Evolutionary conservation across 2,113 vertebrate species (phyloP), one percentile per base, ranked within the genome.

Genomic region (Pyxicephalus adspersus): DNA sequence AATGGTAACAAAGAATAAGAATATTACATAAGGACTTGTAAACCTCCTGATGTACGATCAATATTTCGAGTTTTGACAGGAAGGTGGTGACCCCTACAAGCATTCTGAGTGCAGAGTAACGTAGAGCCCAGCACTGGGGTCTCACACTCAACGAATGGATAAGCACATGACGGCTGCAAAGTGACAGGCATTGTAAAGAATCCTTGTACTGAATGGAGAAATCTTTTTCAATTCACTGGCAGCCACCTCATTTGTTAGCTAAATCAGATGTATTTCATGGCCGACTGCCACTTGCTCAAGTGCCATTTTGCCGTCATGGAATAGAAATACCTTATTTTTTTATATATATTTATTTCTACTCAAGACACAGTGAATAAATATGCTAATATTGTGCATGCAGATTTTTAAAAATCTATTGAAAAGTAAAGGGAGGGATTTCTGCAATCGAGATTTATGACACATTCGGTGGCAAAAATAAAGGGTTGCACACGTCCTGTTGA

Each of bases 231-330:
- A 58, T 74, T 31, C n/a, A 11, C 28, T 74, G 71, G 54, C 71
- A 60, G 71, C 28, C 57, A 74, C 71, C 57, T 74, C 55, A 60
- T 74, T 74, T 74, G 71, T 74, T 74, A 74, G 19, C 71, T 74
- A 74, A 74, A 74, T 74, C 55, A 74, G 71, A 60, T 74, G 54
- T 74, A 74, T 74, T 74, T 74, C 71, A 74, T 74, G 71, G 71
- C 71, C 38, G 71, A 31, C 54, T 74, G 71, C 54, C 71, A 72
- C 51, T 72, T 55, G 55, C 54, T 74, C 71, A 11, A 25, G 71
- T 60, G 20, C 71, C 57, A 20, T 23, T 38, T 23, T 55, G 2
- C 18, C n/a, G 68, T 34, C 57, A 8, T 73, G 52, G 5, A 34
- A 74, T 38, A 60, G 71, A 74, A 74, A 73, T 55, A 8, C 22